Percentiles rank a stretch among this genome's conserved stretches.
phyloP scores from a whole-genome alignment of 2,113 vertebrate species.

The Xenopus laevis region DNA sequence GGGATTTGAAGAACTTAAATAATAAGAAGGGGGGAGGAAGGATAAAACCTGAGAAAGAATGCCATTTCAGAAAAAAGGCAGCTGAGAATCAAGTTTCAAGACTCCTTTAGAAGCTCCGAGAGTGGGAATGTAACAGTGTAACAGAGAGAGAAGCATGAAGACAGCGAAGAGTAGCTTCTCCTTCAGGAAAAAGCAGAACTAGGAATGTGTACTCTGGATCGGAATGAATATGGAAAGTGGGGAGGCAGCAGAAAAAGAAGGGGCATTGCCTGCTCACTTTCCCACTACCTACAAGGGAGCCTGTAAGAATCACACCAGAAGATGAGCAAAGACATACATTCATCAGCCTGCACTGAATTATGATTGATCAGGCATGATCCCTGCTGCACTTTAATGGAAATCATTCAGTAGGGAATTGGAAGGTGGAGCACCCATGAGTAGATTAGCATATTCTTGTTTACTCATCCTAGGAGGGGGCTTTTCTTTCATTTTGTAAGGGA shows the following conservation, averaged over 20 bases:
- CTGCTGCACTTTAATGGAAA: conserved; percentile 91
- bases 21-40: conserved; percentile 48
- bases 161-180: conserved; percentile 11
- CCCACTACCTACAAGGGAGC: conserved; percentile 63
- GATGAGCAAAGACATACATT: conserved; percentile 9
- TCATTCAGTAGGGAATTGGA: conserved; percentile 95
- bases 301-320: conserved; percentile 52
- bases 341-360: conserved; percentile 59
- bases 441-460: conserved; percentile 92
- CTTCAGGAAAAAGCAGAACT: conserved; percentile 56
- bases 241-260: conserved; percentile 60
- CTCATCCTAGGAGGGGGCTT: conserved; percentile 85
- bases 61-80: conserved; percentile 49
- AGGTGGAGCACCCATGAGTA: conserved; percentile 89
- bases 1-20: conserved; percentile 61
- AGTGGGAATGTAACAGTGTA: too few species aligned
- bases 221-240: conserved; percentile 58
- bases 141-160: neutral
- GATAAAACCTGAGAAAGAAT: conserved; percentile 47
- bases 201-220: conserved; percentile 66
- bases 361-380: conserved; percentile 90
- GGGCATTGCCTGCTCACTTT: conserved; percentile 60
- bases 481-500: conserved; percentile 83
- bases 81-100: conserved; percentile 71
- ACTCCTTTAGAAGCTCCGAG: conserved; percentile 57